A percentile compares a stretch with the other conserved stretches of the same genome.
Conservation (phyloP, 1,140 invertebrate species). For the Augochlora pura region DNA sequence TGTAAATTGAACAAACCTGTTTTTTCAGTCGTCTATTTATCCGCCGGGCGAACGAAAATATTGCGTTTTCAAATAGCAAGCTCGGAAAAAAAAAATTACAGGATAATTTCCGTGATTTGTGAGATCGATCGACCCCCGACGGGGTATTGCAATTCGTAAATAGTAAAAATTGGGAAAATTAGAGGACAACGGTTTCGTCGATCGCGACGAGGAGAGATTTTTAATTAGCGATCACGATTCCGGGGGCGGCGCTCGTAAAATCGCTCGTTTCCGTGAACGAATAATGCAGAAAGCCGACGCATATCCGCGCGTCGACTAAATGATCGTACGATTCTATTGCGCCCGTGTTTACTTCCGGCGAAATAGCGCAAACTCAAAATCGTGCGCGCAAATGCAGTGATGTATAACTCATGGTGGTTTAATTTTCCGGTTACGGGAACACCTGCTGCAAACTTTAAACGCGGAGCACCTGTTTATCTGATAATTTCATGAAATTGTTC, state of each 20-base stretch:
- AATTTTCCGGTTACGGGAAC: conserved; percentile 46
- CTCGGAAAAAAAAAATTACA: no score
- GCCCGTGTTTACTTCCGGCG: neutral
- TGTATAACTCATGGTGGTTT: conserved; percentile 46
- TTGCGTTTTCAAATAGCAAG: neutral
- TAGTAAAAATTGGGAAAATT: neutral
- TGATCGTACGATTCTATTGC: neutral
- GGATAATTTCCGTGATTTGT: no score
- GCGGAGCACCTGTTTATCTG: conserved; percentile 47
- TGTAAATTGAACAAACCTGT: neutral
- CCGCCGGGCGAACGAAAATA: neutral
- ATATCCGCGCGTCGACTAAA: neutral
- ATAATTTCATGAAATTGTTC: conserved; percentile 46
- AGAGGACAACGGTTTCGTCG: no score
- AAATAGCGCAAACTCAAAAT: conserved; percentile 37
- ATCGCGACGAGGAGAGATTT: neutral
- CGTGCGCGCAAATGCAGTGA: conserved; percentile 14
- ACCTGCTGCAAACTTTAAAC: conserved; percentile 44
- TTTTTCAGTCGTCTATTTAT: neutral
- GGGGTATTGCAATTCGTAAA: neutral
- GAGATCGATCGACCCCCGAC: no score
- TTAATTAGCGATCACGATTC: neutral
- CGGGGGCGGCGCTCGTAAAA: neutral
- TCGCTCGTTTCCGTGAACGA: neutral
- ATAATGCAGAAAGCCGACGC: neutral